Percentiles rank a stretch among this genome's conserved stretches.
These are phyloP conservation scores for Raja brachyura DNA, from an alignment of 2,113 vertebrate species.

Conservation along the genomic window DNA sequence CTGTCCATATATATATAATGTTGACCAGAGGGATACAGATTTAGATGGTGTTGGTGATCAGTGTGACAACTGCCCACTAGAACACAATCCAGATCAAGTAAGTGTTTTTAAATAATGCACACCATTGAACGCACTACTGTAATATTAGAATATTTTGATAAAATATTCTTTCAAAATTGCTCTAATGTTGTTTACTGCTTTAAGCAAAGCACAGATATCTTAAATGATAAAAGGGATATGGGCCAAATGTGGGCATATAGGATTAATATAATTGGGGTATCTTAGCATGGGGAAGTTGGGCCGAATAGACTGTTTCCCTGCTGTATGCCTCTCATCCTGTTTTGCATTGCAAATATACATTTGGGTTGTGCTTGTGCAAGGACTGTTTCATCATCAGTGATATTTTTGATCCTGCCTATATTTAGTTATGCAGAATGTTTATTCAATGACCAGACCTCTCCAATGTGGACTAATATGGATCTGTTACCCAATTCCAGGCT, in stretches of 20 bases:
- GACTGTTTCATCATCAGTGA: neutral
- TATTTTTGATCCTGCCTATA: neutral
- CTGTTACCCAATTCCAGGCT: conserved; percentile 54
- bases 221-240: neutral
- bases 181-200: neutral
- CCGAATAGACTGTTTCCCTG: too few relatives aligned
- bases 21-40: conserved; percentile 90
- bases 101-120: conserved; percentile 39
- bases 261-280: too few relatives aligned
- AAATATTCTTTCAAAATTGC: neutral
- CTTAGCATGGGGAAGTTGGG: too few relatives aligned
- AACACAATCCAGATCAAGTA: conserved; percentile 97
- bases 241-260: too few relatives aligned
- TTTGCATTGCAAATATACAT: neutral
- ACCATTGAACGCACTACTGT: neutral
- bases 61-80: conserved; percentile 94
- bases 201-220: neutral
- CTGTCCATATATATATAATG: conserved; percentile 92
- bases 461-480: too few relatives aligned
- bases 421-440: neutral
- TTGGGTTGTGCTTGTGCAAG: neutral
- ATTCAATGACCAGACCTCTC: neutral
- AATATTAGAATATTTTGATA: neutral
- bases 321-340: too few relatives aligned
- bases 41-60: conserved; percentile 93